Evolutionary conservation across 2,113 vertebrate genomes (phyloP), one percentile per base, ranked within the genome.

Genomic region (Bubo blakistoni): DNA sequence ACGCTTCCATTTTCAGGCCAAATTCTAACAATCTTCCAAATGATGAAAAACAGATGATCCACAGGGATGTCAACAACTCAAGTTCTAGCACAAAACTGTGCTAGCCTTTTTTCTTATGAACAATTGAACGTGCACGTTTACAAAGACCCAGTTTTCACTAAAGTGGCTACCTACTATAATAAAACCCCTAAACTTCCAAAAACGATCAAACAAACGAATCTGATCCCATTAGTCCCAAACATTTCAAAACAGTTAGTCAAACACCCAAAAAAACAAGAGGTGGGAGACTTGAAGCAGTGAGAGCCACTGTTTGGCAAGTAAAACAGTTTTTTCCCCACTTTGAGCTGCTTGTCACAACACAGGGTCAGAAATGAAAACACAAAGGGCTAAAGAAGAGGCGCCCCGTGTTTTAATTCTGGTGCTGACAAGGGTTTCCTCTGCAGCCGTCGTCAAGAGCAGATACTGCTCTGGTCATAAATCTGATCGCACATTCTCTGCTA

Each of bases 41-140:
- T 73, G 34, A 93, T 73, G 67, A 94, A 89, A 86, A 95, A 24
- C 81, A 94, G 67, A 86, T 89, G 88, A 91, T 91, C 67, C 72
- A 65, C 54, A 40, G 81, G 34, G 58, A 86, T 55, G 59, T 83
- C 72, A 91, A 61, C 71, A 80, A 59, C 22, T 59, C 42, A 46
- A 34, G 44, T n/a, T 90, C 74, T 78, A 87, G 40, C 81, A 90
- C 26, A 82, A 70, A 94, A 76, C 29, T 1, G 2, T 25, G 14
- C 30, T 67, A 71, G 42, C 46, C 38, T 86, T 89, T 95, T 58
- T 65, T 30, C 19, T 67, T 44, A 79, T 8, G 25, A 76, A 58
- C 29, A 92, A 82, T 1, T 67, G 44, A 86, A 83, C 21, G 49
- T 34, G 11, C n/a, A 52, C 16, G 55, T 77, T 93, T 70, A 73